Evolutionary conservation across 2,888 invertebrate genomes (phyloP).

Genomic region (Troides aeacus): DNA sequence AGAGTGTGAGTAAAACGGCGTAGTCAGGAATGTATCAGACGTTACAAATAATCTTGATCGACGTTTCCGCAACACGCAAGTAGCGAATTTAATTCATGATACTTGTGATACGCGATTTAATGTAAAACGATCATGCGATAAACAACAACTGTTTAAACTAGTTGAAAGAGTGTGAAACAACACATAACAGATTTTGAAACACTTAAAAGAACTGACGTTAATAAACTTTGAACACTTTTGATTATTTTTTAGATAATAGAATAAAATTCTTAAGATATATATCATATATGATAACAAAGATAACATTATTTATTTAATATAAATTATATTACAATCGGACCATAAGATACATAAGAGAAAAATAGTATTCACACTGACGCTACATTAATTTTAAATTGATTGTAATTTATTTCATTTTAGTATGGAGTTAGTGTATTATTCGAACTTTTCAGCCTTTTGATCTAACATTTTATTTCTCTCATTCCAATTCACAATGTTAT

Average conservation of each 20-base stretch:
- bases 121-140: slow-evolving; percentile 10
- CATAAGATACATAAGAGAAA: too few relatives aligned
- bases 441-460: too few relatives aligned
- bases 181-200: background rate
- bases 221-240: background rate
- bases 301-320: slow-evolving; percentile 5
- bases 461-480: too few relatives aligned
- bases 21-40: slow-evolving; percentile 9
- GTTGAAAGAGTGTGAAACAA: background rate
- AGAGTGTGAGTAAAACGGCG: slow-evolving; percentile 9
- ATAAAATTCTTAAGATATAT: too few relatives aligned
- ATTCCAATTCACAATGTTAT: too few relatives aligned
- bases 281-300: slow-evolving; percentile 4
- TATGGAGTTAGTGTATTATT: too few relatives aligned
- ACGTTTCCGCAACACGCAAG: slow-evolving; percentile 14
- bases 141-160: background rate
- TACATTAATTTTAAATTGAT: too few relatives aligned
- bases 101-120: slow-evolving; percentile 10
- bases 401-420: too few relatives aligned
- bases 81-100: slow-evolving; percentile 19
- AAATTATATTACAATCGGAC: too few relatives aligned
- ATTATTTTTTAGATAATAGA: background rate
- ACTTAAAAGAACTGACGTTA: background rate
- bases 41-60: slow-evolving; percentile 9
- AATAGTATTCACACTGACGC: too few relatives aligned